These are phyloP conservation scores for Biston stratarius DNA, from an alignment of 2,888 invertebrate genomes.

Conservation along the genomic window DNA sequence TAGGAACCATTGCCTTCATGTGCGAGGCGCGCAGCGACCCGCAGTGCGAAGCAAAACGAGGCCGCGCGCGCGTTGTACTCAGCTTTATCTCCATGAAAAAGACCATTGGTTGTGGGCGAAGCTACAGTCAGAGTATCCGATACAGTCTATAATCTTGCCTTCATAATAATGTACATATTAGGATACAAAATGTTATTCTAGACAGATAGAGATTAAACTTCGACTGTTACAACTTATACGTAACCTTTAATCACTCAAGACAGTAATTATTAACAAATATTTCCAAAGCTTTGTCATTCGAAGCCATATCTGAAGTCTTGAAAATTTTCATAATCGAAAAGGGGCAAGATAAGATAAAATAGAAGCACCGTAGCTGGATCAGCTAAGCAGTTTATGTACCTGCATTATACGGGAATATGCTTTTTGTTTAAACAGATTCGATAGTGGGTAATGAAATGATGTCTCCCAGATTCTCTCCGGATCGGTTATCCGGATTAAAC, in stretches of 20 bases:
- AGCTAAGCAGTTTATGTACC: conserved; percentile 37
- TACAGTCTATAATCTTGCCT: too few species aligned
- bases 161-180: too few species aligned
- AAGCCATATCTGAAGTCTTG: conserved; percentile 22
- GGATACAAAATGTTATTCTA: neutral
- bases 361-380: conserved; percentile 21
- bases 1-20: too few species aligned
- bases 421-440: conserved; percentile 67
- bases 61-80: too few species aligned
- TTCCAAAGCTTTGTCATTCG: conserved; percentile 21
- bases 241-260: conserved; percentile 20
- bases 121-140: too few species aligned
- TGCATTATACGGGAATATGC: conserved; percentile 52
- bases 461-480: conserved; percentile 62
- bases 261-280: conserved; percentile 37
- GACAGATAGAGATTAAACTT: neutral
- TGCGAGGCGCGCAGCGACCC: too few species aligned
- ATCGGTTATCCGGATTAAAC: conserved; percentile 65
- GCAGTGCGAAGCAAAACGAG: too few species aligned
- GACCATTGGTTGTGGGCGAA: too few species aligned
- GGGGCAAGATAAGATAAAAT: conserved; percentile 36
- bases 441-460: conserved; percentile 72
- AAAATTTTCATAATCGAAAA: conserved; percentile 37
- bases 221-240: neutral
- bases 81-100: too few species aligned